Evolutionary conservation across 2,797 vertebrate species (phyloP).

Genomic region (Chaunax sp.): DNA sequence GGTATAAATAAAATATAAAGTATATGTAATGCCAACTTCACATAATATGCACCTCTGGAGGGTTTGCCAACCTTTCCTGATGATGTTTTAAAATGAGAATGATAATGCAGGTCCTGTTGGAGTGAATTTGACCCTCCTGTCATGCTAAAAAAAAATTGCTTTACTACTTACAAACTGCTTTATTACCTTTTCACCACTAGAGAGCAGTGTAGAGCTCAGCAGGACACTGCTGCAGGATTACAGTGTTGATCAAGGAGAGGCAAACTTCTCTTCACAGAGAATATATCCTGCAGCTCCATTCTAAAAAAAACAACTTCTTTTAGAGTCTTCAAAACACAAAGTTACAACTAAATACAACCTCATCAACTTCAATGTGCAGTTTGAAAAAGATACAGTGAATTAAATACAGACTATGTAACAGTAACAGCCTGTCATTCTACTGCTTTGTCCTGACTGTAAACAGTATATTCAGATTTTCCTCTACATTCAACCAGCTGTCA

Average conservation of each 20-base stretch:
- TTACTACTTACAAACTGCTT: slow-evolving; percentile 40
- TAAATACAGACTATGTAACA: neutral
- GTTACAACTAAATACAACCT: neutral
- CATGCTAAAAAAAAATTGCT: slow-evolving; percentile 18
- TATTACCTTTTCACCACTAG: slow-evolving; percentile 74
- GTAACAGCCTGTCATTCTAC: slow-evolving; percentile 9
- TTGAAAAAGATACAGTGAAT: neutral
- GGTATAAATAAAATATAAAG: neutral
- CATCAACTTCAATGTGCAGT: neutral
- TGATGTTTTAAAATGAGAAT: neutral
- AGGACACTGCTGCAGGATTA: slow-evolving; percentile 62
- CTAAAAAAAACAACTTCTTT: neutral
- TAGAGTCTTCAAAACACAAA: no score
- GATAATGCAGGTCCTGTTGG: neutral
- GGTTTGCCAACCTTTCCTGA: neutral
- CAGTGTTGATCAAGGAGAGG: slow-evolving; percentile 23
- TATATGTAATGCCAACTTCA: neutral
- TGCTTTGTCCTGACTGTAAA: neutral
- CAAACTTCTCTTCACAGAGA: slow-evolving; percentile 31
- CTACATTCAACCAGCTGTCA: slow-evolving; percentile 10
- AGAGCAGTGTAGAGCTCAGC: slow-evolving; percentile 79
- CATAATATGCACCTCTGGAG: neutral
- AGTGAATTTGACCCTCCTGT: neutral
- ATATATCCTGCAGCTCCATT: neutral
- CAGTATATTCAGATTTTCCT: slow-evolving; percentile 11